Base-by-base conservation (phyloP, 2,888 invertebrate species). In the Ommatoiulus sabulosus region DNA sequence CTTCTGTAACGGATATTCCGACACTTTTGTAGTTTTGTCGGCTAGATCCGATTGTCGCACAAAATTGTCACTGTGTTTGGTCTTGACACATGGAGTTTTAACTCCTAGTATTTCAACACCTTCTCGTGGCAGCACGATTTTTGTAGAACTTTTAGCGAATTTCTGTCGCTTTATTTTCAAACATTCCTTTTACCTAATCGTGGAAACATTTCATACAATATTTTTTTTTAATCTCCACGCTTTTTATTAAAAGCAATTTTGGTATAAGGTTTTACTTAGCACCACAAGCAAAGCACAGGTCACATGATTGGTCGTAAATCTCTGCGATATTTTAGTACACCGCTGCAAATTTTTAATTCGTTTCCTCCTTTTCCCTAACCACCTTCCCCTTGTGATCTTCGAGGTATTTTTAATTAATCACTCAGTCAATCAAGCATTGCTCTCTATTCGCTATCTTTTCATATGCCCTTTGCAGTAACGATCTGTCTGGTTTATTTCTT, bases 311-410 rank as follows among this genome's bases (percentile, higher is more conserved):
- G n/a, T 63, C n/a, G 3, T 63, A 12, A 63, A 24, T 72, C 72
- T 5, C 6, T 17, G 72, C 15, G 20, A 24, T 72, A 24, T 63
- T 72, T 72, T 72, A 15, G 24, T 4, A 72, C 24, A 24, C 72
- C 6, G 72, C 72, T 72, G 72, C 72, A 17, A 24, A 24, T 46
- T 72, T 72, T 72, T 72, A 72, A 72, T 72, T 72, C 72, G 72
- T 72, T 72, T 72, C 72, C 72, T 72, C 72, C 72, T 72, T 72
- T 72, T 72, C 24, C 72, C 72, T 72, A 72, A 72, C 72, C 72
- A 72, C 72, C 72, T 72, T 72, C 72, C 72, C 72, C 72, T 72
- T 72, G 72, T 72, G 72, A 24, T 72, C 72, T 72, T 72, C 72
- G 72, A 72, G 72, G 72, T 72, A 72, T 24, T 72, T n/a, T n/a